Percentiles rank a stretch among this genome's conserved stretches.
phyloP scores from a whole-genome alignment of 2,797 vertebrate species.

The Sebastes oblongus region DNA sequence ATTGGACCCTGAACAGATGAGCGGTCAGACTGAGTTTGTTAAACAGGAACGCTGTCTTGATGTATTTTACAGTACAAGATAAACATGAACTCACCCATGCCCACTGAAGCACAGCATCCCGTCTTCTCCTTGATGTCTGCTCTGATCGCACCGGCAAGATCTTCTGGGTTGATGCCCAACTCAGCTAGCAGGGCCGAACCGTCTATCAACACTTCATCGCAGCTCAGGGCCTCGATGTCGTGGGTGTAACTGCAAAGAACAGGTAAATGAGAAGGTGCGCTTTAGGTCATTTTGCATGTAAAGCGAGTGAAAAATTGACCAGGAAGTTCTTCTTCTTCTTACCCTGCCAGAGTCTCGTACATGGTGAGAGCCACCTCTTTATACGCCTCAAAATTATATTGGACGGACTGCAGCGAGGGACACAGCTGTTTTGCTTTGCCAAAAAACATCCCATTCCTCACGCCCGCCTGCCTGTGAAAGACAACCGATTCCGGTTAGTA shows the following conservation, averaged over 20 bases:
- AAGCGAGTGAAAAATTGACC: not conserved
- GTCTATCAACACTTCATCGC: slow-evolving; percentile 95
- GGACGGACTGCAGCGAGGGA: slow-evolving; percentile 90
- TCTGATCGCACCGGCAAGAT: slow-evolving; percentile 89
- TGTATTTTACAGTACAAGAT: not conserved
- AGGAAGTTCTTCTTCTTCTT: slow-evolving; percentile 25
- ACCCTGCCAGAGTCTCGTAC: slow-evolving; percentile 96
- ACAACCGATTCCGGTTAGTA: not conserved
- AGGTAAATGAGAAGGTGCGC: not conserved
- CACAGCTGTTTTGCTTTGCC: slow-evolving; percentile 95
- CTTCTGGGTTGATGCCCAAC: slow-evolving; percentile 86
- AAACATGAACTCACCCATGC: slow-evolving; percentile 88
- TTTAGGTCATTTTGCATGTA: not conserved
- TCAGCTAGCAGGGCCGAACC: slow-evolving; percentile 90
- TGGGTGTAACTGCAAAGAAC: slow-evolving; percentile 89
- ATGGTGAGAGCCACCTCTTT: slow-evolving; percentile 92
- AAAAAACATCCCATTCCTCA: slow-evolving; percentile 98
- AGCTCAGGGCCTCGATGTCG: slow-evolving; percentile 97
- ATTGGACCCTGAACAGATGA: slow-evolving; percentile 89
- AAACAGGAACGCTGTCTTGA: not conserved
- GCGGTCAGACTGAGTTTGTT: slow-evolving; percentile 4
- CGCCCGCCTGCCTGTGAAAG: slow-evolving; percentile 87
- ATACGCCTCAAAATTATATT: slow-evolving; percentile 94
- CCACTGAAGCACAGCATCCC: slow-evolving; percentile 93
- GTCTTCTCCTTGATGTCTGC: slow-evolving; percentile 92